These are phyloP conservation scores for Enhydra lutris DNA, from an alignment of 2,113 vertebrate species.

Conservation along the genomic window DNA sequence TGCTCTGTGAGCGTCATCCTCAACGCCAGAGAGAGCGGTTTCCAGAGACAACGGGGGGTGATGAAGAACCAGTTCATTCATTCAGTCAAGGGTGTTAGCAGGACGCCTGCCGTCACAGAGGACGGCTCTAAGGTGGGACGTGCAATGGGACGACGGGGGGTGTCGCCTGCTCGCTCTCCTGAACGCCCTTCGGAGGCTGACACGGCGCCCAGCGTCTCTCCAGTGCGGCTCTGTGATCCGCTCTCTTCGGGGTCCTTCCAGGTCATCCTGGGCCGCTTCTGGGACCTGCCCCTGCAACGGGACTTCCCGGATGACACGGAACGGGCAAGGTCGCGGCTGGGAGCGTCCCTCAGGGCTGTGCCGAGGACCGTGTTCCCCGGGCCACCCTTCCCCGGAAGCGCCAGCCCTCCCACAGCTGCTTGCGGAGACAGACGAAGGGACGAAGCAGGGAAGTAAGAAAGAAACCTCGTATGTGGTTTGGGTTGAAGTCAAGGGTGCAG, in stretches of 20 bases:
- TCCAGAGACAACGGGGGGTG: background rate
- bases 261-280: accelerated
- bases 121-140: accelerated
- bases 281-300: accelerated
- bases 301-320: background rate
- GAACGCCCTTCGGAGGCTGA: no score
- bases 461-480: no score
- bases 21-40: background rate
- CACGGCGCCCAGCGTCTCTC: background rate
- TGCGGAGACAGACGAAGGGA: no score
- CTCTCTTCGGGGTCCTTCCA: background rate
- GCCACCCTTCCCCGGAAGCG: background rate
- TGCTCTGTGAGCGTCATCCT: background rate
- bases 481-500: background rate
- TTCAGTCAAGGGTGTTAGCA: background rate
- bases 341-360: accelerated
- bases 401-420: background rate
- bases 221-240: accelerated
- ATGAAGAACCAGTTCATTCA: background rate
- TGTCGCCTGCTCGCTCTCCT: background rate
- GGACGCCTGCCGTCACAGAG: background rate
- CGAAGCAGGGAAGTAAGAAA: background rate
- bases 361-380: accelerated
- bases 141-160: background rate
- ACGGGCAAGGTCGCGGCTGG: accelerated